phyloP scores from a whole-genome alignment of 2,797 vertebrate species.

The Sphenopsis melanotis region DNA sequence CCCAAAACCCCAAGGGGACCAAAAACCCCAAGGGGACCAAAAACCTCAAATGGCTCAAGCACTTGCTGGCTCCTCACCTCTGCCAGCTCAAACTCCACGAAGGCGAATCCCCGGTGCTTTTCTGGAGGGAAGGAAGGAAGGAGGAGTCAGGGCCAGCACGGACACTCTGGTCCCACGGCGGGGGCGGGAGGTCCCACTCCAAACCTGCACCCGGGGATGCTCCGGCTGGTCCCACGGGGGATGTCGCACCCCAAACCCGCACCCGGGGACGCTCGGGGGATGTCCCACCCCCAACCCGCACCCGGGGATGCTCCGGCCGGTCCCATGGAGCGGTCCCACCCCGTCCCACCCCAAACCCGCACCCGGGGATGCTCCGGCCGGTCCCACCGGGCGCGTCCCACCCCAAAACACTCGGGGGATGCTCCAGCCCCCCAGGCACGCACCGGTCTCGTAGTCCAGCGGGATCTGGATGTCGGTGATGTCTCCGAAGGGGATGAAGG shows the following conservation, averaged over 20 bases:
- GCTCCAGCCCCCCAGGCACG: neutral
- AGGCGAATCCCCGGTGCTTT: constrained; percentile 95
- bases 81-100: constrained; percentile 93
- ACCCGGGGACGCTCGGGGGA: too few species aligned
- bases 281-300: too few species aligned
- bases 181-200: too few species aligned
- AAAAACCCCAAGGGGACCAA: neutral
- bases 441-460: constrained; percentile 95
- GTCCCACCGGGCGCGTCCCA: too few species aligned
- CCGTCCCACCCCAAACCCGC: too few species aligned
- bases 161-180: neutral
- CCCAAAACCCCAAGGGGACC: neutral
- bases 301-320: too few species aligned
- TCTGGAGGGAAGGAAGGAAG: constrained; percentile 72
- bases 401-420: too few species aligned
- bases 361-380: neutral
- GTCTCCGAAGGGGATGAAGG: constrained; percentile 95
- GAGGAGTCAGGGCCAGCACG: neutral
- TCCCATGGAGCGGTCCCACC: too few species aligned
- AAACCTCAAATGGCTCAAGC: neutral
- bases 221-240: neutral
- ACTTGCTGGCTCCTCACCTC: constrained; percentile 79
- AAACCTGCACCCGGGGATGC: neutral
- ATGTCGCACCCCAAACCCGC: too few species aligned
- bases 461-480: constrained; percentile 96